Evolutionary conservation across 1,140 invertebrate genomes (phyloP).

Genomic region (Triops longicaudatus): DNA sequence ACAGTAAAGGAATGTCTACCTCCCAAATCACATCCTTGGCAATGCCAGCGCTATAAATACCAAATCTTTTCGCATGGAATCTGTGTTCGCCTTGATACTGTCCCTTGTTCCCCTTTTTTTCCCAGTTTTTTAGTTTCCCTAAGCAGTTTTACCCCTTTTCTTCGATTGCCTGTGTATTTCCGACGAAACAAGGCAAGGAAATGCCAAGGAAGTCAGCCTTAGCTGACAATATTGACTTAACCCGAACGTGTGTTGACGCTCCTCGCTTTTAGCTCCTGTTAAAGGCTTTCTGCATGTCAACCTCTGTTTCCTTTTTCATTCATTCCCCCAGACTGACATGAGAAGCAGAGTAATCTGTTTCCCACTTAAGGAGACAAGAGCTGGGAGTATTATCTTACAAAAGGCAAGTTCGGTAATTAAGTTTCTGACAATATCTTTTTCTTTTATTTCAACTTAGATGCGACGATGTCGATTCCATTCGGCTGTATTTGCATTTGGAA

Average conservation of each 20-base stretch:
- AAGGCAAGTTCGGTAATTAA: neutral
- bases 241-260: slow-evolving; percentile 5
- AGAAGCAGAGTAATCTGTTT: neutral
- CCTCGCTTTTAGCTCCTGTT: neutral
- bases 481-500: slow-evolving; percentile 27
- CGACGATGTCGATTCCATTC: slow-evolving; percentile 18
- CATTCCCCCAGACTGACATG: neutral
- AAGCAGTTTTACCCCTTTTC: neutral
- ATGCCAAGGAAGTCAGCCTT: neutral
- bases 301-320: neutral
- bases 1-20: neutral
- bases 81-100: neutral
- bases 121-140: neutral
- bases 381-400: neutral
- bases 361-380: neutral
- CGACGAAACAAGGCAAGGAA: neutral
- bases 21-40: neutral
- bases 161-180: neutral
- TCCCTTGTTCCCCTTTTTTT: neutral
- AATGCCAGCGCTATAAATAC: neutral
- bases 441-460: slow-evolving; percentile 17
- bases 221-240: slow-evolving; percentile 12
- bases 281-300: neutral
- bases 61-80: neutral
- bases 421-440: neutral